Conservation (phyloP, 53 echinoderm and acorn worm genomes). For the Astropecten irregularis region DNA sequence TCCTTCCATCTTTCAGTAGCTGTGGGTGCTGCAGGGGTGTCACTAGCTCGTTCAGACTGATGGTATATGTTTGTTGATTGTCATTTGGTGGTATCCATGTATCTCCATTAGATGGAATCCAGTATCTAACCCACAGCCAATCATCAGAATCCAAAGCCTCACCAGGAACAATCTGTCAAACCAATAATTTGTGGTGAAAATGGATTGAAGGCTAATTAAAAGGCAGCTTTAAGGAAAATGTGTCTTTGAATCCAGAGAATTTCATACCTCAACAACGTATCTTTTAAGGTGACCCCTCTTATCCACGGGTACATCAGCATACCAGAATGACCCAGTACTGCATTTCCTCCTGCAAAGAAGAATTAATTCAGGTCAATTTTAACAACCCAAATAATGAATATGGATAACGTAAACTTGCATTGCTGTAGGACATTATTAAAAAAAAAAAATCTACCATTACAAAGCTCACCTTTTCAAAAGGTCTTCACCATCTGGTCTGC, state of each 20-base stretch:
- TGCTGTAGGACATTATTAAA: not conserved
- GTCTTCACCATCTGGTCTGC: not conserved
- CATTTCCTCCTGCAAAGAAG: constrained; percentile 26
- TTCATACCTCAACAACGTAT: constrained; percentile 23
- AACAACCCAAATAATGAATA: not conserved
- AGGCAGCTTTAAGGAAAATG: not conserved
- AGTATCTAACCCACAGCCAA: constrained; percentile 15
- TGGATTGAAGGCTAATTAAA: not conserved
- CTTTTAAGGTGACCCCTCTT: not conserved
- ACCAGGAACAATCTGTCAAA: constrained; percentile 26
- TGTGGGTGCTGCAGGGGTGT: not conserved
- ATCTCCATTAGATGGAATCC: not conserved
- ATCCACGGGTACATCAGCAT: constrained; percentile 15
- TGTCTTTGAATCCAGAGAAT: not conserved
- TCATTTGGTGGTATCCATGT: constrained; percentile 23
- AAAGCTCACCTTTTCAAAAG: not conserved
- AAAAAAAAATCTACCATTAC: not conserved
- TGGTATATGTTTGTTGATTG: not conserved
- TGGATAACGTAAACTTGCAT: not conserved
- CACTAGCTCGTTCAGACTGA: constrained; percentile 21
- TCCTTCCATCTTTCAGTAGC: constrained; percentile 30
- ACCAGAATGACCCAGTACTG: constrained; percentile 17
- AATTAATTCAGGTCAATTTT: not conserved
- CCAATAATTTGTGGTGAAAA: not conserved
- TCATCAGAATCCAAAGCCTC: not conserved